Evolutionary conservation across 2,797 vertebrate species (phyloP).

Genomic region (Lutjanus argentimaculatus): DNA sequence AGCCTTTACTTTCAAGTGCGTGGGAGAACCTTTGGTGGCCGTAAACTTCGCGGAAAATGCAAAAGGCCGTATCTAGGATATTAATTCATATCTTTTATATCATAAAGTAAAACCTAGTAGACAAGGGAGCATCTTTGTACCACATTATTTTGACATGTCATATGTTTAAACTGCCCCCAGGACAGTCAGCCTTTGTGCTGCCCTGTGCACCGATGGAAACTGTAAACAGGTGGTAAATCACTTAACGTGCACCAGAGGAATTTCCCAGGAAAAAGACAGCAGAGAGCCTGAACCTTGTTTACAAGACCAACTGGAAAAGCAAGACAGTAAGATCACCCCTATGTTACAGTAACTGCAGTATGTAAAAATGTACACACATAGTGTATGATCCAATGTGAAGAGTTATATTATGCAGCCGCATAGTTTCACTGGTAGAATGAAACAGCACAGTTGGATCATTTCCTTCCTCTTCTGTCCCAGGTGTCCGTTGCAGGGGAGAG

Average conservation of each 20-base stretch:
- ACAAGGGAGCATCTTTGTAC: background rate
- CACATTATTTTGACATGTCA: background rate
- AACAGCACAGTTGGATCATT: conserved; percentile 13
- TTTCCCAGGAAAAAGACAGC: background rate
- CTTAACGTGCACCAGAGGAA: conserved; percentile 4
- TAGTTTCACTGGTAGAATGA: background rate
- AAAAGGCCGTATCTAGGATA: no score
- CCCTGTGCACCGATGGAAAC: background rate
- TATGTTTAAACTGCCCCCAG: background rate
- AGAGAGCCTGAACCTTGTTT: conserved; percentile 6
- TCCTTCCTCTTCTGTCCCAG: conserved; percentile 63
- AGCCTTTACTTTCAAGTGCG: no score
- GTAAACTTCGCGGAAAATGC: no score
- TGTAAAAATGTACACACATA: background rate
- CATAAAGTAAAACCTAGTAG: background rate
- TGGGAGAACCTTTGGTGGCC: no score
- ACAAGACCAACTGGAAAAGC: background rate
- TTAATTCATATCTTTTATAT: background rate
- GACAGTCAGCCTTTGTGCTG: background rate
- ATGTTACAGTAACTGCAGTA: background rate
- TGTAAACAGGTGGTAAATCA: background rate
- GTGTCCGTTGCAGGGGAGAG: conserved; percentile 67
- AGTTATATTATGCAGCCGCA: background rate
- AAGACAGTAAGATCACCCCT: background rate
- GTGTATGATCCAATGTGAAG: background rate